Conservation (phyloP, 2,113 vertebrate genomes). For the cattle (Bos taurus) region ARS-UCD2.0 NC_037357.1:52563001-52563500, state of each 20-base stretch:
- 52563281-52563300: background rate
- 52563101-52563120: background rate
- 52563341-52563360: background rate
- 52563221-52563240: background rate
- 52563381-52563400: background rate
- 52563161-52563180: background rate
- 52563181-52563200: background rate
- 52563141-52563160: background rate
- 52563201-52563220: background rate
- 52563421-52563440: background rate
- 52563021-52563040: constrained; percentile 7
- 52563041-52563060: background rate
- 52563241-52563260: constrained; percentile 15
- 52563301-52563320: background rate
- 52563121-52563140: background rate
- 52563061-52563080: background rate
- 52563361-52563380: background rate
- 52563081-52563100: background rate
- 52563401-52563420: background rate
- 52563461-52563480: background rate
- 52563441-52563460: background rate
- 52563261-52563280: constrained; percentile 6
- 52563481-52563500: background rate
- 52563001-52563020: background rate
- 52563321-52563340: constrained; percentile 3